Conservation (phyloP, 2,113 vertebrate genomes). For the Melozone crissalis region DNA sequence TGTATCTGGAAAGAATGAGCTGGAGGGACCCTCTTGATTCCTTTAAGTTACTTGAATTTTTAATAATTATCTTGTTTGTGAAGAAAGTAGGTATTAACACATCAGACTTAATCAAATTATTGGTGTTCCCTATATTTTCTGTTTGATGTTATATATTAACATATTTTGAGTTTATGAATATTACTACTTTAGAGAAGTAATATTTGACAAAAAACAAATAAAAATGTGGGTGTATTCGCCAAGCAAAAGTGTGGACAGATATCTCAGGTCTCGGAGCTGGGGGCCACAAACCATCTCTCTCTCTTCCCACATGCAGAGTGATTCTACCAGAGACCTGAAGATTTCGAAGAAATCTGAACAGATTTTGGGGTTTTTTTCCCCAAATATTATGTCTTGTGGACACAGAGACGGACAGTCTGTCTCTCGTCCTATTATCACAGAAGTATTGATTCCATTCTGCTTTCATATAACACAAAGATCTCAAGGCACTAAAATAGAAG, state of each 20-base stretch:
- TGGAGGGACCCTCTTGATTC: not conserved
- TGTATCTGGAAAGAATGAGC: not conserved
- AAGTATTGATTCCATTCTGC: not conserved
- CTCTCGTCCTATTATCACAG: not conserved
- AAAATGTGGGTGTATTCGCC: no score
- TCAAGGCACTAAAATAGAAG: not conserved
- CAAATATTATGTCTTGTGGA: not conserved
- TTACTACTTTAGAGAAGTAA: not conserved
- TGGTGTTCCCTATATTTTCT: not conserved
- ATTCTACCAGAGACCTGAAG: not conserved
- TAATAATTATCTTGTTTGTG: not conserved
- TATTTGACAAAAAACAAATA: not conserved
- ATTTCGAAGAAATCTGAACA: not conserved
- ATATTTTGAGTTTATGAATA: no score
- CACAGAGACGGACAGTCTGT: not conserved
- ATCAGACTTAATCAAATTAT: not conserved
- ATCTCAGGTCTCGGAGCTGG: not conserved
- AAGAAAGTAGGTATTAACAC: not conserved
- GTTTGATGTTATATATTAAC: not conserved
- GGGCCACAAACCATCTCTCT: not conserved
- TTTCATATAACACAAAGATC: not conserved
- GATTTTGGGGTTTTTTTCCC: fast-evolving
- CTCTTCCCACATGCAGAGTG: not conserved
- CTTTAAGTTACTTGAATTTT: not conserved
- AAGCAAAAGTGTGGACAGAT: not conserved